These are phyloP conservation scores for Tetramorium simillimum DNA, from an alignment of 1,140 invertebrate genomes.

Conservation along the genomic window DNA sequence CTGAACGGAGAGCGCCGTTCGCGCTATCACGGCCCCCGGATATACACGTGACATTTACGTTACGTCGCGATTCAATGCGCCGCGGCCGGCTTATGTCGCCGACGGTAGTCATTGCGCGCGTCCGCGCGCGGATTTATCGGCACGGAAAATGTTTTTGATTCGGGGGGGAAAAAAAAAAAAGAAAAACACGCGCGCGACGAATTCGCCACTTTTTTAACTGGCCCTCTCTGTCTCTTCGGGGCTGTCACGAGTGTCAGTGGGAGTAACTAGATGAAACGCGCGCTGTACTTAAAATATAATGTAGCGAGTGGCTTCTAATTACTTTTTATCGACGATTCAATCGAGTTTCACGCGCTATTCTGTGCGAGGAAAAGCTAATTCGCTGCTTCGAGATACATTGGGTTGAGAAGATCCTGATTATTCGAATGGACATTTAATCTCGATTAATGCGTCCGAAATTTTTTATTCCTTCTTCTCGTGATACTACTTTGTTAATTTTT, in stretches of 20 bases:
- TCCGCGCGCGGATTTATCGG: constrained; percentile 13
- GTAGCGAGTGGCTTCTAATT: neutral
- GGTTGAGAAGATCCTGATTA: neutral
- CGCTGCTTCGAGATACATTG: neutral
- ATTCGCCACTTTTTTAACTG: constrained; percentile 7
- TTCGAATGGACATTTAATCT: neutral
- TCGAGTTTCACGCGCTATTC: neutral
- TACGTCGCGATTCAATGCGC: constrained; percentile 32
- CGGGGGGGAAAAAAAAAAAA: neutral
- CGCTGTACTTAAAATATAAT: constrained; percentile 33
- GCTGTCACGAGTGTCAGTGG: neutral
- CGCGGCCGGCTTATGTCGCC: constrained; percentile 13
- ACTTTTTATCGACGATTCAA: neutral
- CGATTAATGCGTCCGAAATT: no score
- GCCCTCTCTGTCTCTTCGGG: neutral
- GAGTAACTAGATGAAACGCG: neutral
- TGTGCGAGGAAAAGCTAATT: neutral
- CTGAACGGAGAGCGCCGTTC: constrained; percentile 17
- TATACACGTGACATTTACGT: constrained; percentile 18
- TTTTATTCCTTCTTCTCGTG: neutral
- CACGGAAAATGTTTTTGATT: constrained; percentile 42
- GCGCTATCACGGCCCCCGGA: neutral
- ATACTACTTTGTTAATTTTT: neutral
- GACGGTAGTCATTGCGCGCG: constrained; percentile 26
- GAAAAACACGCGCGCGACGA: neutral